Evolutionary conservation across 2,888 invertebrate species (phyloP), one percentile per base, ranked within the genome.

Genomic region (Mythimna impura): DNA sequence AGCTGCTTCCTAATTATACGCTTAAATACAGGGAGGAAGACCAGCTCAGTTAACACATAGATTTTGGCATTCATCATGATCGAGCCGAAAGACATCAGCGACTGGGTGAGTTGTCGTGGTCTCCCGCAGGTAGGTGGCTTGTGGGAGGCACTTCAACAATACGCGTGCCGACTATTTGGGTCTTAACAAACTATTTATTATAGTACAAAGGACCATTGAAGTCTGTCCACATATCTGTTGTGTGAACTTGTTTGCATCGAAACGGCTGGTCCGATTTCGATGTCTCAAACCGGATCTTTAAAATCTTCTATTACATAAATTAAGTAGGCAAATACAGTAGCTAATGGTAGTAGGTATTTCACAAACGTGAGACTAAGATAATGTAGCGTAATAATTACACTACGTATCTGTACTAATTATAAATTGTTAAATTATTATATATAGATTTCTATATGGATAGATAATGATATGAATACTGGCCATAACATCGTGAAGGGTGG

Each of bases 171-270:
- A 30, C 17, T 30, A 30, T 30, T 30, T 54, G 60, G 66, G 68
- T 69, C 22, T 57, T 81, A 61, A 30, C 60, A 66, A 73, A 70
- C 66, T 66, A n/a, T 71, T 57, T 64, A 30, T 67, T 62, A 50
- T 55, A 65, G 50, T 55, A 63, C 54, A 50, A 52, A 64, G 30
- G 20, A 30, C 57, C 17, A 43, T 52, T 73, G 40, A n/a, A n/a
- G 58, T 66, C 20, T 30, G 57, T 66, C 17, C 12, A 54, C 52
- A 63, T 62, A 58, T 73, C 34, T 60, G 5, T 47, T n/a, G 36
- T 34, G n/a, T 54, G 14, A 36, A 12, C 8, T 22, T 14, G 34
- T 20, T 34, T 22, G 20, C 25, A 20, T 68, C n/a, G 36, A 66
- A 66, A 58, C 58, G 36, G 71, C 61, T 67, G 60, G 54, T 14